Percentiles rank a stretch among this genome's conserved stretches.
phyloP scores from a whole-genome alignment of 2,113 vertebrate genomes.

The Toxotes chatareus region DNA sequence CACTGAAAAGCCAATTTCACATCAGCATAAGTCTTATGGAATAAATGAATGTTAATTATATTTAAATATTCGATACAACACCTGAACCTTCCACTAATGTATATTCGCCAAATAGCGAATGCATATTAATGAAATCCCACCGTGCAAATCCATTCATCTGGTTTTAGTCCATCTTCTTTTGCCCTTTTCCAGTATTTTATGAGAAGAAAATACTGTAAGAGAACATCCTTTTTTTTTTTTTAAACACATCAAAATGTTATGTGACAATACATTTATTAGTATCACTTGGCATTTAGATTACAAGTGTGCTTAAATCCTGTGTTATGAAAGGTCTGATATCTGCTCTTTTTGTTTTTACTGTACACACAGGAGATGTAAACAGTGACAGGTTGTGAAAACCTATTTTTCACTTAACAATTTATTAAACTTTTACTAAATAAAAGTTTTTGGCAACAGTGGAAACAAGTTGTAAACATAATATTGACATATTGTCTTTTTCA shows the following conservation, averaged over 20 bases:
- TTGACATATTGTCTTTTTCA: not conserved
- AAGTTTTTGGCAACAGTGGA: too few species aligned
- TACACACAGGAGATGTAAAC: not conserved
- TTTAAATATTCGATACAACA: constrained; percentile 45
- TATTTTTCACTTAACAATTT: not conserved
- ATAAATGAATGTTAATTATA: constrained; percentile 42
- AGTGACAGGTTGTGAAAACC: not conserved
- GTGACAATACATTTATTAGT: not conserved
- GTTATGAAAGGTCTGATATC: not conserved
- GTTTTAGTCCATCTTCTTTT: constrained; percentile 26
- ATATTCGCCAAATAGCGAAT: constrained; percentile 33
- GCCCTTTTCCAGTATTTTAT: constrained; percentile 43
- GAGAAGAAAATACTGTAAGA: not conserved
- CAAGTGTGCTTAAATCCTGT: not conserved
- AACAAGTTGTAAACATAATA: not conserved
- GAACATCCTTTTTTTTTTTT: not conserved
- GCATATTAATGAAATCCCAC: constrained; percentile 38
- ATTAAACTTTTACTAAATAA: not conserved
- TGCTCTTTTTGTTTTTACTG: not conserved
- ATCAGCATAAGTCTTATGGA: constrained; percentile 10
- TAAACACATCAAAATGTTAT: not conserved
- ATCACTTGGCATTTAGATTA: constrained; percentile 1
- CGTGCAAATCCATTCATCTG: constrained; percentile 38
- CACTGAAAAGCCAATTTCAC: constrained; percentile 23
- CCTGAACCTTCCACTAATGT: constrained; percentile 49